Evolutionary conservation across 2,797 vertebrate species (phyloP), one percentile per base, ranked within the genome.

Genomic region (Pipistrellus nathusii): DNA sequence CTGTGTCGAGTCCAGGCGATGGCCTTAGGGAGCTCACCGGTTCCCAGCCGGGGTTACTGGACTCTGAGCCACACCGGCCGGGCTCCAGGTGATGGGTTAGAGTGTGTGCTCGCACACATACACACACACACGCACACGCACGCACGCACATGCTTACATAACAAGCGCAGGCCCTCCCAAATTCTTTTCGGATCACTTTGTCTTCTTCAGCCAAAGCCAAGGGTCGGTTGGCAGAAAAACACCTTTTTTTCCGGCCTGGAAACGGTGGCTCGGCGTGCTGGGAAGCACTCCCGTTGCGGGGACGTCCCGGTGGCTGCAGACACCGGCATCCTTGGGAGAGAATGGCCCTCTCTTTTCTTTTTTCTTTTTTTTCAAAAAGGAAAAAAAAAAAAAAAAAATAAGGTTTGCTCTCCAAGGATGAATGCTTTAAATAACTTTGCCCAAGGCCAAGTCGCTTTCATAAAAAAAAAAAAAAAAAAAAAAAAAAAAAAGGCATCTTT

Each of bases 381-480:
- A 38, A 38, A 38, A 38, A 38, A 38, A 35, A n/a, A 32, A 78
- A 81, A 55, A 82, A 76, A 90, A 90, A 85, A 90, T 69, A 91
- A n/a, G 66, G 38, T 73, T 84, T 81, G n/a, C 55, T 89, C 57
- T 96, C 94, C 94, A 97, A 97, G 91, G 96, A 91, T 88, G 77
- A 96, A 97, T 97, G 97, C 91, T 90, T 96, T 66, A 95, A 96
- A 96, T 97, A 97, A 94, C 94, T 97, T 96, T n/a, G 80, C 86
- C 81, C 93, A 97, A 97, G 91, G 94, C 93, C 93, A 97, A 96
- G 92, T 96, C 76, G 75, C 92, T 96, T 97, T 95, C 88, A 94
- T 78, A 92, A 44, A 92, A 94, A 38, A 38, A 92, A 95, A n/a
- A n/a, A n/a, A n/a, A n/a, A n/a, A n/a, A 95, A 78, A 90, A 96